These are phyloP conservation scores for Argopecten irradians DNA, from an alignment of 1,140 invertebrate genomes.

Conservation along the genomic window DNA sequence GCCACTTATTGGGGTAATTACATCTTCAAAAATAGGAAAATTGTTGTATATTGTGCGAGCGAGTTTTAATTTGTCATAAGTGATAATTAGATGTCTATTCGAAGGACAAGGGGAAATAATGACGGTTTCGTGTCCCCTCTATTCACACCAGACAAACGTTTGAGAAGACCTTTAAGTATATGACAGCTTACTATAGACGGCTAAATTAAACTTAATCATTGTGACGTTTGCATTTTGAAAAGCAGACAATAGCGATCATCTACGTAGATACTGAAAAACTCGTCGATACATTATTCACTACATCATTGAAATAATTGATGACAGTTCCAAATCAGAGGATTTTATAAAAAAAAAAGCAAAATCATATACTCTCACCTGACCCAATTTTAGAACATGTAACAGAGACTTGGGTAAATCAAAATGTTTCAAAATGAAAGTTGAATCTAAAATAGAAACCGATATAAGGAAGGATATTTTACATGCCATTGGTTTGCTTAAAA, in stretches of 20 bases:
- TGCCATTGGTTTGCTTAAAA: no score
- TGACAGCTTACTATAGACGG: not conserved
- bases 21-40: not conserved
- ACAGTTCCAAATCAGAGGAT: no score
- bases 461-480: no score
- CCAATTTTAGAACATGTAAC: no score
- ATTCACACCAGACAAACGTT: not conserved
- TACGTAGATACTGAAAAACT: not conserved
- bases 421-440: no score
- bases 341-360: no score
- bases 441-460: no score
- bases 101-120: not conserved
- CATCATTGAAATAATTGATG: no score
- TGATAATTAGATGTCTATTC: not conserved
- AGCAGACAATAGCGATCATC: not conserved
- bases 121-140: not conserved
- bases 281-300: no score
- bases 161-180: not conserved
- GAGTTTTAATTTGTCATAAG: not conserved
- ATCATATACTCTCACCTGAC: no score
- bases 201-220: not conserved
- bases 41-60: not conserved
- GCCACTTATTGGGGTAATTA: constrained; percentile 14
- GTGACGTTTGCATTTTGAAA: not conserved
- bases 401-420: no score